Conservation (phyloP, 2,113 vertebrate genomes). For the Sialia sialis region DNA sequence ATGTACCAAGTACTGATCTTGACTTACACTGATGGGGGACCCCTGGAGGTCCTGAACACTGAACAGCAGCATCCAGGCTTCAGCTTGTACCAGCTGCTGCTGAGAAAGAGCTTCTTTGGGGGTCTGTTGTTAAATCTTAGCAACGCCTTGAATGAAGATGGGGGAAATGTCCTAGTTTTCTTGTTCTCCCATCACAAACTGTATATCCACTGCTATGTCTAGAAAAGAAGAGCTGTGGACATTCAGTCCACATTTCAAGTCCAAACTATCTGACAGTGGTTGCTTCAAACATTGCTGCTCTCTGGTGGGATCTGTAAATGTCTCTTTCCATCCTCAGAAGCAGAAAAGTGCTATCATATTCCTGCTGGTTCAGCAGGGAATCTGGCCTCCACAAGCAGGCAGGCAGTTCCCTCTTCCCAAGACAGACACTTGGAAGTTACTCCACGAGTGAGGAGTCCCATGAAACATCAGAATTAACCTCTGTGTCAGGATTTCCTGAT, state of each 20-base stretch:
- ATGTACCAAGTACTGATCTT: not conserved
- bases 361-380: not conserved
- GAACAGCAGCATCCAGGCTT: not conserved
- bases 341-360: not conserved
- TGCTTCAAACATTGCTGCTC: not conserved
- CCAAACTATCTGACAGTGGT: not conserved
- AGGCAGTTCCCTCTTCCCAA: not conserved
- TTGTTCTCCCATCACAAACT: not conserved
- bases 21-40: not conserved
- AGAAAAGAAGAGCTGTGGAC: not conserved
- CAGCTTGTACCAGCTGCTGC: not conserved
- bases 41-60: not conserved
- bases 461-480: not conserved
- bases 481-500: not conserved
- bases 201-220: not conserved
- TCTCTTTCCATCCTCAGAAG: not conserved
- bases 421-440: not conserved
- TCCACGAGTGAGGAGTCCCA: not conserved
- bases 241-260: not conserved
- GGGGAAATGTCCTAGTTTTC: not conserved
- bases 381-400: not conserved
- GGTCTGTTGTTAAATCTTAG: not conserved
- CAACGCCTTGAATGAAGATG: not conserved
- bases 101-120: not conserved
- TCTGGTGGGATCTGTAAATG: not conserved